Conservation (phyloP, 2,888 invertebrate species). For the Altica lythri region DNA sequence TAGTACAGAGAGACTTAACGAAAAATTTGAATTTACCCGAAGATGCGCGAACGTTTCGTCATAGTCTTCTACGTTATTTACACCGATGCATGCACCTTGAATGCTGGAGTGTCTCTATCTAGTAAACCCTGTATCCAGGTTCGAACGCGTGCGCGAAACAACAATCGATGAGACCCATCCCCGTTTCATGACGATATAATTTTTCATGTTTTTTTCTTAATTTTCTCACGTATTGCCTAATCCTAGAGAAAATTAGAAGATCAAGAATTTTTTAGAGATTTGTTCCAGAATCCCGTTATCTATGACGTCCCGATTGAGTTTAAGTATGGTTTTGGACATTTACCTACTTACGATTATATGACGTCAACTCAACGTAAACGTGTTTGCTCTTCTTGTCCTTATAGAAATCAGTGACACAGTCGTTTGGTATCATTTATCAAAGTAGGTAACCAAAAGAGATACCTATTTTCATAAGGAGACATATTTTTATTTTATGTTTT, state of each 20-base stretch:
- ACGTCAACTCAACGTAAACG: too few relatives aligned
- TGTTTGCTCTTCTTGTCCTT: too few relatives aligned
- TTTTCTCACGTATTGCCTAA: slow-evolving; percentile 20
- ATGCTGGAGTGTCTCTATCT: slow-evolving; percentile 33
- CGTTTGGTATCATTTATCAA: too few relatives aligned
- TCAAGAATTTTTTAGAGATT: too few relatives aligned
- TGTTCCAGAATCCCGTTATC: too few relatives aligned
- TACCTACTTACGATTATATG: too few relatives aligned
- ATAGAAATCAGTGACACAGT: too few relatives aligned
- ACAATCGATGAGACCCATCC: slow-evolving; percentile 57
- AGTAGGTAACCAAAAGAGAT: too few relatives aligned
- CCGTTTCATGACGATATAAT: slow-evolving; percentile 43
- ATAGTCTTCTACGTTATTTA: slow-evolving; percentile 23
- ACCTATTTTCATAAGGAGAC: too few relatives aligned
- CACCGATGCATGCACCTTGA: slow-evolving; percentile 26
- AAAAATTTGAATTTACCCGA: slow-evolving; percentile 25
- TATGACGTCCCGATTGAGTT: too few relatives aligned
- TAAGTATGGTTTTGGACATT: too few relatives aligned
- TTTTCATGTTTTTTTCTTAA: slow-evolving; percentile 30
- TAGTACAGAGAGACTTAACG: slow-evolving; percentile 11
- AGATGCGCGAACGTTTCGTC: slow-evolving; percentile 31
- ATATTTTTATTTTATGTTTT: too few relatives aligned
- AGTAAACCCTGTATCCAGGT: slow-evolving; percentile 44
- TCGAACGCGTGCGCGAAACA: slow-evolving; percentile 49
- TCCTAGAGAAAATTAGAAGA: background rate